A percentile compares a stretch with the other conserved stretches of the same genome.
Evolutionary conservation across 2,888 invertebrate species (phyloP).

Genomic region (Synanthedon andrenaeformis): DNA sequence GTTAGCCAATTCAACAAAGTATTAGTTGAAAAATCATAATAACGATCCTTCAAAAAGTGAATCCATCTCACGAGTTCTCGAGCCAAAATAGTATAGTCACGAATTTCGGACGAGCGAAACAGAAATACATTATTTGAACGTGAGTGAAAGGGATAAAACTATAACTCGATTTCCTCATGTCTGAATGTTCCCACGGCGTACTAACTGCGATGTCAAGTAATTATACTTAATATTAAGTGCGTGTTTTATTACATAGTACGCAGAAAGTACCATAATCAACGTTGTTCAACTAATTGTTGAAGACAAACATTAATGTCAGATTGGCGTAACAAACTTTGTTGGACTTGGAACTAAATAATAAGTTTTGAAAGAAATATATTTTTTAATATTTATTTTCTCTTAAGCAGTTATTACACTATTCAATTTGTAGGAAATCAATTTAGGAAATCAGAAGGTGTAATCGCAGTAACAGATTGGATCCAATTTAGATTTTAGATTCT

Average conservation of each 20-base stretch:
- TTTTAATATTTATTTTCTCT: too few relatives aligned
- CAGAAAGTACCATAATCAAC: neutral
- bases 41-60: slow-evolving; percentile 28
- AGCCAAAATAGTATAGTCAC: slow-evolving; percentile 51
- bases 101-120: slow-evolving; percentile 35
- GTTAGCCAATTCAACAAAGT: too few relatives aligned
- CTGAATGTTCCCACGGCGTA: slow-evolving; percentile 37
- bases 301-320: too few relatives aligned
- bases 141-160: slow-evolving; percentile 14
- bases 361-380: too few relatives aligned
- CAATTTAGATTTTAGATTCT: too few relatives aligned
- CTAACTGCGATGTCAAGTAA: slow-evolving; percentile 18
- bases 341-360: too few relatives aligned
- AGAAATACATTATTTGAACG: slow-evolving; percentile 6
- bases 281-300: too few relatives aligned
- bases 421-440: too few relatives aligned
- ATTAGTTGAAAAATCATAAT: slow-evolving; percentile 3
- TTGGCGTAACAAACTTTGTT: too few relatives aligned
- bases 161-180: slow-evolving; percentile 20
- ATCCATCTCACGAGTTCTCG: slow-evolving; percentile 24
- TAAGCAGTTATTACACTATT: too few relatives aligned
- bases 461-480: too few relatives aligned
- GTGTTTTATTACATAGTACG: neutral
- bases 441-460: too few relatives aligned
- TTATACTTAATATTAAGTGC: slow-evolving; percentile 1